Evolutionary conservation across 2,113 vertebrate genomes (phyloP).

Genomic region (Lasiurus cinereus): DNA sequence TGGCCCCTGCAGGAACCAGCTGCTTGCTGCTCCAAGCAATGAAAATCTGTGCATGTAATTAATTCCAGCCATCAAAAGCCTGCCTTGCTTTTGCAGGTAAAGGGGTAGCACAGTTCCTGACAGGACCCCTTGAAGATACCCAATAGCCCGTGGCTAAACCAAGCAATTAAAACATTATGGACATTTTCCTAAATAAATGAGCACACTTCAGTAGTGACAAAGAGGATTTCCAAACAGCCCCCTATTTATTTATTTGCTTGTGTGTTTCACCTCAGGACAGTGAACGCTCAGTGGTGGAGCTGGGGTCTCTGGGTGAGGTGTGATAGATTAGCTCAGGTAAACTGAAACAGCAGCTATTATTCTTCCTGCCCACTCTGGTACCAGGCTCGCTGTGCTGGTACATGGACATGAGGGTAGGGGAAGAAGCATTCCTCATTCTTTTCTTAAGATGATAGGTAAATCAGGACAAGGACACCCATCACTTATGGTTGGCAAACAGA

Average conservation of each 20-base stretch:
- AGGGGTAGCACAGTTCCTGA: slow-evolving; percentile 68
- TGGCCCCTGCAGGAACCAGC: slow-evolving; percentile 51
- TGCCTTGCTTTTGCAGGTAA: slow-evolving; percentile 70
- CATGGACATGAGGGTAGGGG: background rate
- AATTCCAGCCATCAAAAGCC: slow-evolving; percentile 82
- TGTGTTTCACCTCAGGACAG: slow-evolving; percentile 84
- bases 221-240: slow-evolving; percentile 69
- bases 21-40: slow-evolving; percentile 77
- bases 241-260: slow-evolving; percentile 81
- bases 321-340: slow-evolving; percentile 85
- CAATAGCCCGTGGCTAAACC: slow-evolving; percentile 80
- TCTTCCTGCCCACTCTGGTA: slow-evolving; percentile 77
- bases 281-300: slow-evolving; percentile 78
- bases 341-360: slow-evolving; percentile 84
- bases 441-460: slow-evolving; percentile 33
- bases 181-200: slow-evolving; percentile 83
- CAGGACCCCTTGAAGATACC: slow-evolving; percentile 75
- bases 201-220: slow-evolving; percentile 69
- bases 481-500: slow-evolving; percentile 58
- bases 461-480: slow-evolving; percentile 53
- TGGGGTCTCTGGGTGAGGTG: slow-evolving; percentile 79
- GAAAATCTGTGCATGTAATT: slow-evolving; percentile 80
- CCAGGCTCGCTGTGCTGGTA: background rate
- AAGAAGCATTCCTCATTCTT: background rate
- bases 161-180: slow-evolving; percentile 84